phyloP scores from a whole-genome alignment of 1,140 invertebrate genomes.

The Drosophila bipectinata region DNA sequence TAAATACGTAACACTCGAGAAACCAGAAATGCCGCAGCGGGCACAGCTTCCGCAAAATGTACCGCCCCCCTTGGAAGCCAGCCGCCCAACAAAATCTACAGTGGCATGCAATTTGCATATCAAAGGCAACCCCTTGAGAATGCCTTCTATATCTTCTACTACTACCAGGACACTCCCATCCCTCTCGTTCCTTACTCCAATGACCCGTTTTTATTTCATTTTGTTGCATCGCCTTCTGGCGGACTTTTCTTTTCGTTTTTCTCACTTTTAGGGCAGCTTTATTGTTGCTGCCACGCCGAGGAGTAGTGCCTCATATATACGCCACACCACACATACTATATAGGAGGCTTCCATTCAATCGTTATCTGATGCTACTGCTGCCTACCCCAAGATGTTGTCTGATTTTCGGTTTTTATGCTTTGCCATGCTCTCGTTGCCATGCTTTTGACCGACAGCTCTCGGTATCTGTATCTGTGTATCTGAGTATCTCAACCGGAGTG shows the following conservation, averaged over 20 bases:
- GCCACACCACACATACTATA: neutral
- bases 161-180: neutral
- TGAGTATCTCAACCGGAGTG: conserved; percentile 3
- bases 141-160: conserved; percentile 14
- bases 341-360: conserved; percentile 61
- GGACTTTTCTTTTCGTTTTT: conserved; percentile 49
- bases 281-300: conserved; percentile 28
- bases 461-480: conserved; percentile 48
- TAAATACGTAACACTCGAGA: conserved; percentile 77
- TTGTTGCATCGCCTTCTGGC: conserved; percentile 44
- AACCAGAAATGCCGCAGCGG: conserved; percentile 62
- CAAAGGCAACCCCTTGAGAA: conserved; percentile 62
- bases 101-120: conserved; percentile 75
- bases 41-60: conserved; percentile 60
- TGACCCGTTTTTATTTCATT: conserved; percentile 79
- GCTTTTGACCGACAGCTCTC: conserved; percentile 41
- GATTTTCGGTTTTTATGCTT: conserved; percentile 76
- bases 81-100: conserved; percentile 24
- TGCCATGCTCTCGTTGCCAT: conserved; percentile 8
- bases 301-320: neutral
- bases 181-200: conserved; percentile 69
- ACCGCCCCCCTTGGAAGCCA: neutral
- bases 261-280: conserved; percentile 60
- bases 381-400: conserved; percentile 72
- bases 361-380: conserved; percentile 74